Evolutionary conservation across 2,888 invertebrate species (phyloP), one percentile per base, ranked within the genome.

Genomic region (Caprella mutica): DNA sequence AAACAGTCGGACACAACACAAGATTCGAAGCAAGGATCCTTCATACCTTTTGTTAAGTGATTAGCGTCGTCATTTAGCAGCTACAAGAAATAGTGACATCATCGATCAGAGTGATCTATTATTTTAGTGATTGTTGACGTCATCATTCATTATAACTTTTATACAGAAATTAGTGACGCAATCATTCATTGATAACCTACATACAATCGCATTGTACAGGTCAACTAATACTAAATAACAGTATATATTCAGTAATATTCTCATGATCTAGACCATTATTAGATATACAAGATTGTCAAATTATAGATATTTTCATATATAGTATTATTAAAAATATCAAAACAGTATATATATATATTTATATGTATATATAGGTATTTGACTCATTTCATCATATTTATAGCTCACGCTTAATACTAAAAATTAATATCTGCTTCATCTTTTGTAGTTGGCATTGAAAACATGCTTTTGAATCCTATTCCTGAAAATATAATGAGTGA

Each of bases 311-410:
- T 30, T 30, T 30, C 23, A 33, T 33, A 50, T 50, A 50, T 50
- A 50, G 27, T 30, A 17, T 30, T 50, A 50, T 50, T 17, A 30
- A 50, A 30, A 50, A 3, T 30, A 30, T 30, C 30, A 50, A 30
- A 50, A 30, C 27, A 17, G 30, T 50, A 50, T 50, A 33, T 50
- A 50, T 50, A 33, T 26, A 43, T 43, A 29, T 50, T 2, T 50
- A 50, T 50, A 29, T 50, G 30, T 50, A 50, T 50, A 50, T 50
- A 30, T 30, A 30, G 26, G 17, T 50, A 30, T 50, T 17, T 50
- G n/a, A n/a, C n/a, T n/a, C n/a, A n/a, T n/a, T n/a, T n/a, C n/a
- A n/a, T n/a, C n/a, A n/a, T n/a, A n/a, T n/a, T n/a, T n/a, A n/a
- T n/a, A n/a, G n/a, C n/a, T n/a, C n/a, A n/a, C n/a, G n/a, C n/a